Evolutionary conservation across 2,797 vertebrate genomes (phyloP).

Genomic region (Loriculus beryllinus): DNA sequence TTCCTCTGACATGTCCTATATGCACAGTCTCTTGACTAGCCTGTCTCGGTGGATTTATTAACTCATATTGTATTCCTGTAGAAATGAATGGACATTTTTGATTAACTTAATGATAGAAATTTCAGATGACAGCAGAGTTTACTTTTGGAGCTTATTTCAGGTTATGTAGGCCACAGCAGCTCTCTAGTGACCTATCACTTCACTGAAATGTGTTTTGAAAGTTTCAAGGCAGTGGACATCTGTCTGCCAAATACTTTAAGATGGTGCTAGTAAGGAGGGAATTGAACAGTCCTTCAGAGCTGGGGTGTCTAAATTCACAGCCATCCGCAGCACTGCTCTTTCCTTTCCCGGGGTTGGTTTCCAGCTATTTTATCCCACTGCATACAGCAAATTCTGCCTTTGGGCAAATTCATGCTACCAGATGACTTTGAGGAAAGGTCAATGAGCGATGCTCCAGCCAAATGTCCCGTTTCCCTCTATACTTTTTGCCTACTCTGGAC

Average conservation of each 20-base stretch:
- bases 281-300: background rate
- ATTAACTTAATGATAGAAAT: constrained; percentile 69
- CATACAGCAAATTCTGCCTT: background rate
- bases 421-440: background rate
- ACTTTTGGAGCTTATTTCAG: constrained; percentile 55
- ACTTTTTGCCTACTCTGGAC: background rate
- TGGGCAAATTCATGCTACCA: background rate
- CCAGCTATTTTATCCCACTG: background rate
- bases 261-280: background rate
- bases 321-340: background rate
- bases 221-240: constrained; percentile 16
- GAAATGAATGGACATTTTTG: constrained; percentile 62
- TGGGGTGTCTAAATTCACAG: background rate
- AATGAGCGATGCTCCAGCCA: background rate
- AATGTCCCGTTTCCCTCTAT: rapidly evolving
- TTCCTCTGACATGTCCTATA: constrained; percentile 67
- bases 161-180: constrained; percentile 40
- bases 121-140: constrained; percentile 63
- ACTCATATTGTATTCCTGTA: constrained; percentile 45
- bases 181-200: constrained; percentile 34
- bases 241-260: constrained; percentile 31
- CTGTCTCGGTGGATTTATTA: constrained; percentile 70
- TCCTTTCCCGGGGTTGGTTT: background rate
- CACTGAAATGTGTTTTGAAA: constrained; percentile 38
- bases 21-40: constrained; percentile 65